phyloP scores from a whole-genome alignment of 2,888 invertebrate genomes.

The Merodon equestris region DNA sequence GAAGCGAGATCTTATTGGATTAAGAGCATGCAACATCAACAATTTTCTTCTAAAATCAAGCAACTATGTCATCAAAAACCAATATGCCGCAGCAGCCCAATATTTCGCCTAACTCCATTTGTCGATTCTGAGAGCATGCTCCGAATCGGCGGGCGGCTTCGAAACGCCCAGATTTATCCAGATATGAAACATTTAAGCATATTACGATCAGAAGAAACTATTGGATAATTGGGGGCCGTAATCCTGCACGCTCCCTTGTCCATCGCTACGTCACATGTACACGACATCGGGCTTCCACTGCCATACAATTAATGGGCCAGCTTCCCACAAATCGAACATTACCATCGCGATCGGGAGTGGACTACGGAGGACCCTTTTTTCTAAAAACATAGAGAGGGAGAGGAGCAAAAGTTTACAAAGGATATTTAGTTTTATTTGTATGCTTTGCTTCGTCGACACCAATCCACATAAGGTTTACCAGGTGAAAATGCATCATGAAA shows the following conservation, averaged over 20 bases:
- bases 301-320: constrained; percentile 32
- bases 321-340: too few relatives aligned
- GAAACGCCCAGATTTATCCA: constrained; percentile 31
- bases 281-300: constrained; percentile 3
- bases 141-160: constrained; percentile 52
- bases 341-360: constrained; percentile 16
- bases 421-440: constrained; percentile 16
- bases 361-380: constrained; percentile 17
- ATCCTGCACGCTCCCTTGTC: constrained; percentile 5
- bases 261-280: too few relatives aligned
- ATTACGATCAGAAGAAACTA: constrained; percentile 35
- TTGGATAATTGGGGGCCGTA: too few relatives aligned
- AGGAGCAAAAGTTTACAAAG: too few relatives aligned
- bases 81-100: constrained; percentile 2
- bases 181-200: constrained; percentile 54
- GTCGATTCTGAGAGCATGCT: too few relatives aligned
- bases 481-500: too few relatives aligned
- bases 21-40: constrained; percentile 5
- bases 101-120: too few relatives aligned
- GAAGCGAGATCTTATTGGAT: constrained; percentile 20
- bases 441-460: constrained; percentile 17
- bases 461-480: too few relatives aligned
- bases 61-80: constrained; percentile 12
- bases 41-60: constrained; percentile 22
- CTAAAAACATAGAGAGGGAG: too few relatives aligned